phyloP scores from a whole-genome alignment of 1,140 invertebrate genomes.

The Spodoptera litura region DNA sequence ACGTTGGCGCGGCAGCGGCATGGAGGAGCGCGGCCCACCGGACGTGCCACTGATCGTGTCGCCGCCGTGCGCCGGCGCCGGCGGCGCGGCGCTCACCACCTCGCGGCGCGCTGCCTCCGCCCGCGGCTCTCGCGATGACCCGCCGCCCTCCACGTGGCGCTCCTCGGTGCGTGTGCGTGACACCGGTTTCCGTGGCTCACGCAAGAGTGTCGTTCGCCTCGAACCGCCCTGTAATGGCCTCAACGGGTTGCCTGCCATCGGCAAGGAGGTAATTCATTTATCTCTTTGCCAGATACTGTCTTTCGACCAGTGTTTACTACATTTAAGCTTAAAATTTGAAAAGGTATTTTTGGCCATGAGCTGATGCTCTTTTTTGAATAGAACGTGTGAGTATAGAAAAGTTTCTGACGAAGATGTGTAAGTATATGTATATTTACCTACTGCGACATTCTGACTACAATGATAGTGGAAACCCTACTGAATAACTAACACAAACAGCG shows the following conservation, averaged over 20 bases:
- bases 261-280: conserved; percentile 85
- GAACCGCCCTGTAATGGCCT: conserved; percentile 88
- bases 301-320: conserved; percentile 5
- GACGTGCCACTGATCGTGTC: conserved; percentile 82
- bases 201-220: conserved; percentile 87
- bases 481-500: neutral
- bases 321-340: neutral
- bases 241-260: conserved; percentile 84
- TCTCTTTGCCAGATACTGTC: conserved; percentile 66
- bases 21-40: conserved; percentile 79
- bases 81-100: conserved; percentile 69
- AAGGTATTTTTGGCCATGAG: neutral
- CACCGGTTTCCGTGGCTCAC: conserved; percentile 87
- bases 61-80: conserved; percentile 67
- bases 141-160: conserved; percentile 84
- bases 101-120: conserved; percentile 74
- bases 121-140: conserved; percentile 75
- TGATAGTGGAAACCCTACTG: neutral
- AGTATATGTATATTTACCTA: neutral
- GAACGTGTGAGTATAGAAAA: neutral
- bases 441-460: neutral
- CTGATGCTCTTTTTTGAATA: too few species aligned
- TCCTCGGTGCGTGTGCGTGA: conserved; percentile 87
- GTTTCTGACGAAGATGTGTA: too few species aligned
- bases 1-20: conserved; percentile 79